Percentiles rank a stretch among this genome's conserved stretches.
Conservation (phyloP, 1,140 invertebrate genomes). For the Rhynchophorus ferrugineus region DNA sequence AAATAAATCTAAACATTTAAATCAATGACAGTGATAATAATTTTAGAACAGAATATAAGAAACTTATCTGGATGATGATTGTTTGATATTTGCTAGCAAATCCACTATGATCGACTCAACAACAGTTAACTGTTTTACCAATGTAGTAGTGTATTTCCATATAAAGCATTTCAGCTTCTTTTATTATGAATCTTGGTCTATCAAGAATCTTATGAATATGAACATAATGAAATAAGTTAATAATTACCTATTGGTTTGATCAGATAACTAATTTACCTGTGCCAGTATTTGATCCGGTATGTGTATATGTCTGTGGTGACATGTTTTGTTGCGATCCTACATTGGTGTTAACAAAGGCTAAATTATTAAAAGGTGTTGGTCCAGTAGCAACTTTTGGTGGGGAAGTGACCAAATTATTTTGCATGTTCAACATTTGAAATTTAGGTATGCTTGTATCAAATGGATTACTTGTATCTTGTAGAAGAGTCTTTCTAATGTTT, state of each 20-base stretch:
- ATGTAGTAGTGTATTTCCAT: too few relatives aligned
- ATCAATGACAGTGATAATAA: too few relatives aligned
- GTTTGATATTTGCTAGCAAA: too few relatives aligned
- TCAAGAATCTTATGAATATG: too few relatives aligned
- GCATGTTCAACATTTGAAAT: slow-evolving; percentile 19
- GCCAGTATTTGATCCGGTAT: slow-evolving; percentile 11
- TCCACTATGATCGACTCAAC: too few relatives aligned
- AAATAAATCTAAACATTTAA: too few relatives aligned
- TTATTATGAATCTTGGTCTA: too few relatives aligned
- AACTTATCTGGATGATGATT: too few relatives aligned
- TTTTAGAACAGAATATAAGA: too few relatives aligned
- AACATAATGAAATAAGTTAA: too few relatives aligned
- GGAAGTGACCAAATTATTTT: slow-evolving; percentile 21
- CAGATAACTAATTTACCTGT: slow-evolving; percentile 18
- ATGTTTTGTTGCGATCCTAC: slow-evolving; percentile 11
- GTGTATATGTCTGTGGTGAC: slow-evolving; percentile 17
- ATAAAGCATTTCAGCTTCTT: too few relatives aligned
- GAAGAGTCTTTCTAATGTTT: slow-evolving; percentile 66
- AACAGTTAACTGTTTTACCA: too few relatives aligned
- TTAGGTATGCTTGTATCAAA: slow-evolving; percentile 50
- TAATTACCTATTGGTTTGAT: background rate
- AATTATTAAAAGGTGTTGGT: slow-evolving; percentile 41
- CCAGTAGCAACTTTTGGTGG: slow-evolving; percentile 34
- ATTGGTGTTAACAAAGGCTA: slow-evolving; percentile 19
- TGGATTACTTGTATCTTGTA: slow-evolving; percentile 71